Conservation (phyloP, 2,797 vertebrate species). For the Apodemus agrarius region DNA sequence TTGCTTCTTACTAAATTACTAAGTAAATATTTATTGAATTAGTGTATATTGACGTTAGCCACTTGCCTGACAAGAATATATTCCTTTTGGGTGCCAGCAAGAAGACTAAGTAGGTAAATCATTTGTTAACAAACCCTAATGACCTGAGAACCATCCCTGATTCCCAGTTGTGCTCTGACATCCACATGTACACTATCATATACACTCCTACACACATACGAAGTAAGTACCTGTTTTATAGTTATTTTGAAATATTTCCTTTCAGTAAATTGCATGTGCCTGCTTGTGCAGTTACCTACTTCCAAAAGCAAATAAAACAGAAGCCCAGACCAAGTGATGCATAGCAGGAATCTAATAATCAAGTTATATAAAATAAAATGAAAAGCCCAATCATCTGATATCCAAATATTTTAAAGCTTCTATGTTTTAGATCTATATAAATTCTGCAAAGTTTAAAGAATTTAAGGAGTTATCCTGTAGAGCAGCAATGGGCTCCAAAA, state of each 20-base stretch:
- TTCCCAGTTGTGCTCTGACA: not conserved
- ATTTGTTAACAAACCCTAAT: not conserved
- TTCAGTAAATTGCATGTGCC: not conserved
- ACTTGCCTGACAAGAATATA: constrained; percentile 57
- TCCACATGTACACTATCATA: not conserved
- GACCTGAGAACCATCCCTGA: not conserved
- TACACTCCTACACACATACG: too few species aligned
- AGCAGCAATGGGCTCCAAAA: not conserved
- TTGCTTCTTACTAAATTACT: constrained; percentile 37
- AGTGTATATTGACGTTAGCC: constrained; percentile 39
- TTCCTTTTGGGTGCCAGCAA: not conserved
- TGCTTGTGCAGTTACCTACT: not conserved
- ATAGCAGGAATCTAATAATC: not conserved
- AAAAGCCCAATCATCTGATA: not conserved
- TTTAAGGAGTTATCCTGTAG: constrained; percentile 6
- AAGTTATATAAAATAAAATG: constrained; percentile 31
- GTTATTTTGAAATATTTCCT: not conserved
- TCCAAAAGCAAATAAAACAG: constrained; percentile 19
- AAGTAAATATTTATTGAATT: constrained; percentile 59
- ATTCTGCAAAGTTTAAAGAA: not conserved
- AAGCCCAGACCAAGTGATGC: not conserved
- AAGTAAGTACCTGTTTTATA: not conserved
- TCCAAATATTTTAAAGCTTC: not conserved
- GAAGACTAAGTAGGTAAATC: not conserved
- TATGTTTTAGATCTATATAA: not conserved